Evolutionary conservation across 2,113 vertebrate species (phyloP).

Genomic region (Engystomops pustulosus): DNA sequence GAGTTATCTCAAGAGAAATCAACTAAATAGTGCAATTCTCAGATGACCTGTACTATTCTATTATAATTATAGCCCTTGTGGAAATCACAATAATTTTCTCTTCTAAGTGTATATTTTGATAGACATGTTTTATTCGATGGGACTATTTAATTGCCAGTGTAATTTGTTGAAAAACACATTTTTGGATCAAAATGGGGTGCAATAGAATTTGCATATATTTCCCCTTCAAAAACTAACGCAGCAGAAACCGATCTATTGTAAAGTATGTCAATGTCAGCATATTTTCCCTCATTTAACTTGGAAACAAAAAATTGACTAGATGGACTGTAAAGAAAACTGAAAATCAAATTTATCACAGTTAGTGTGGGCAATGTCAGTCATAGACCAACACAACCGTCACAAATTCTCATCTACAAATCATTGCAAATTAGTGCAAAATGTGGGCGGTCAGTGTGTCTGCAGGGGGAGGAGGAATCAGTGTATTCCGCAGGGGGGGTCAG

Average conservation of each 20-base stretch:
- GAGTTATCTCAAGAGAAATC: slow-evolving; percentile 30
- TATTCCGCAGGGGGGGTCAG: too few species aligned
- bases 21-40: slow-evolving; percentile 15
- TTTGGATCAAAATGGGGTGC: background rate
- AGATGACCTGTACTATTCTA: slow-evolving; percentile 23
- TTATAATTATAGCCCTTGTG: slow-evolving; percentile 21
- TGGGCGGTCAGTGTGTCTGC: too few species aligned
- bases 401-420: too few species aligned
- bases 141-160: background rate
- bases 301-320: too few species aligned
- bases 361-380: too few species aligned
- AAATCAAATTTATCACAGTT: too few species aligned
- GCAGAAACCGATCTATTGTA: background rate
- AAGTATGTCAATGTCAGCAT: too few species aligned
- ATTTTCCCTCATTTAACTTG: too few species aligned
- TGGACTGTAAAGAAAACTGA: too few species aligned
- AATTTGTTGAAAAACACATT: background rate
- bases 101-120: background rate
- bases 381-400: too few species aligned
- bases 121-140: background rate
- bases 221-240: background rate
- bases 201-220: background rate
- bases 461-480: too few species aligned
- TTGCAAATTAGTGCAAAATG: too few species aligned
- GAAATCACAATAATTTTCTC: slow-evolving; percentile 9